Base-by-base conservation (phyloP, 1,140 invertebrate genomes). In the Lamellibrachia luymesi region DNA sequence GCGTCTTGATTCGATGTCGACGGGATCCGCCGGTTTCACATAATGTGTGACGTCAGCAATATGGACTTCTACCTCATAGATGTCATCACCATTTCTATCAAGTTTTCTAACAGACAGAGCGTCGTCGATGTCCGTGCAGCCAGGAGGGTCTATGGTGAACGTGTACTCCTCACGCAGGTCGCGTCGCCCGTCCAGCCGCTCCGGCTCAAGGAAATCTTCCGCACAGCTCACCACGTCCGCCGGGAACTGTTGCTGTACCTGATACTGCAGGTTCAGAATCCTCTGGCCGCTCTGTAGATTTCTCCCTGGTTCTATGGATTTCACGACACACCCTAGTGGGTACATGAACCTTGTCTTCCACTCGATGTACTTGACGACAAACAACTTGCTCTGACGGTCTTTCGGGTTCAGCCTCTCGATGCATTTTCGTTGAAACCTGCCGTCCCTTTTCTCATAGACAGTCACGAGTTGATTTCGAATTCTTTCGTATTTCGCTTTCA, bases 71-170 rank as follows among this genome's bases (percentile, higher is more conserved):
- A n/a, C n/a, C n/a, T n/a, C n/a, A n/a, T n/a, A n/a, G n/a, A n/a
- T n/a, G n/a, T n/a, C n/a, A n/a, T n/a, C n/a, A 13, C 52, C 52
- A 56, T 56, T 56, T 56, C 13, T 56, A 22, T 4, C 64, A 13
- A 2, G 13, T 80, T 22, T 80, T 22, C 64, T 80, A 50, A 96
- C 94, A 96, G 99, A 99, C 2, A 99, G 96, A 0, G 99, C 99
- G 96, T 99, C 99, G 96, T 99, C 99, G 93, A 99, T 99, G 96
- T 99, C 99, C 7, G 98, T 99, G 96, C 99, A 99, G 4, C 98
- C 98, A 2, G 98, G 98, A 50, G 99, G 98, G 97, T 99, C 99
- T 1, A 99, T 99, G 0, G 98, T 99, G 95, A 99, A 99, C 56
- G 99, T 97, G 94, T 97, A 91, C 92, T 92, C n/a, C n/a, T n/a